Percentiles rank a stretch among this genome's conserved stretches.
Conservation (phyloP, 2,113 vertebrate species). For the Amblyopsis rosae region DNA sequence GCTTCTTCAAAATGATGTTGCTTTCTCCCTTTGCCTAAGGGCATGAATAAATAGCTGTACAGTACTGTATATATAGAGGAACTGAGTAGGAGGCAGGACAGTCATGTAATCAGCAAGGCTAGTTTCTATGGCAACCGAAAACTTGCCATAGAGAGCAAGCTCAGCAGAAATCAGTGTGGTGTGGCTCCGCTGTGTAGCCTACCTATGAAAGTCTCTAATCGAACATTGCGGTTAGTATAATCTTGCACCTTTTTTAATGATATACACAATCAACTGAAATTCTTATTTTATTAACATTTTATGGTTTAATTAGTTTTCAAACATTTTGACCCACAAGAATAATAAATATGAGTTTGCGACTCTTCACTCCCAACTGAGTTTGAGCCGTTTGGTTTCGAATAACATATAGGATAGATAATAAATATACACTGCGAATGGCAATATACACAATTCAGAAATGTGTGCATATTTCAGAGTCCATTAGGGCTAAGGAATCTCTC, state of each 20-base stretch:
- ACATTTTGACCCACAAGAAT: no score
- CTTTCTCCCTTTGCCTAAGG: not conserved
- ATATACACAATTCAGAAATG: no score
- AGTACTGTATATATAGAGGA: not conserved
- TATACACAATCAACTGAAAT: no score
- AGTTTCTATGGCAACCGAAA: constrained; percentile 67
- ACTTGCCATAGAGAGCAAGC: constrained; percentile 40
- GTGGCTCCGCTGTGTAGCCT: not conserved
- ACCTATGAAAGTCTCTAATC: not conserved
- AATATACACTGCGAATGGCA: no score
- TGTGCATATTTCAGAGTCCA: no score
- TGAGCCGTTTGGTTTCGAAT: no score
- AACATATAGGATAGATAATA: no score
- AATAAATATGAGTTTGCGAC: no score
- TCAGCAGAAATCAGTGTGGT: constrained; percentile 45
- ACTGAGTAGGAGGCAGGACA: constrained; percentile 21
- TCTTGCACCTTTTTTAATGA: no score
- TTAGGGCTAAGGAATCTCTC: not conserved
- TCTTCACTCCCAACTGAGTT: no score
- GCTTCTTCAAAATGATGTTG: not conserved
- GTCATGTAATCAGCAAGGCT: constrained; percentile 23
- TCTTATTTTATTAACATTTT: no score
- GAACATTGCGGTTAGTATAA: not conserved
- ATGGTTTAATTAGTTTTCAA: no score
- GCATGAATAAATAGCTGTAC: constrained; percentile 15